Evolutionary conservation across 2,888 invertebrate genomes (phyloP).

Genomic region (Bibio marci): DNA sequence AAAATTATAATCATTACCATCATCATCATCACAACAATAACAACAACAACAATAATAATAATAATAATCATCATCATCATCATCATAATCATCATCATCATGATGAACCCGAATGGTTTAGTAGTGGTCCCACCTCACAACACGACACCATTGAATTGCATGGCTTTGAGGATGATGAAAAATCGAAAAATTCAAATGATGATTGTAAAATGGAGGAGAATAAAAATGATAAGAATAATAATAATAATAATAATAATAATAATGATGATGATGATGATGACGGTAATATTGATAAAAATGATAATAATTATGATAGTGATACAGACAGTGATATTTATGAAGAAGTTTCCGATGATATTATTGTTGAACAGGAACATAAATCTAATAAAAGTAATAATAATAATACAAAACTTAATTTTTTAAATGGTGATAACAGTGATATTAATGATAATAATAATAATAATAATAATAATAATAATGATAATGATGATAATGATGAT

Average conservation of each 20-base stretch:
- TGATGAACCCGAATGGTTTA: constrained; percentile 85
- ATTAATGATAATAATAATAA: constrained; percentile 7
- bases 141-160: constrained; percentile 82
- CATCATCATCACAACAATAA: constrained; percentile 17
- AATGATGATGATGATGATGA: not conserved
- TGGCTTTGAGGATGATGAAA: constrained; percentile 62
- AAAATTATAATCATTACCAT: constrained; percentile 12
- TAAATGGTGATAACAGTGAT: too few species aligned
- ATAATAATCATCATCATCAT: constrained; percentile 33
- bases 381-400: not conserved
- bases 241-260: too few species aligned
- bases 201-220: not conserved
- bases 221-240: too few species aligned
- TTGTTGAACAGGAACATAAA: not conserved
- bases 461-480: constrained; percentile 4
- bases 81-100: constrained; percentile 42
- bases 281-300: too few species aligned
- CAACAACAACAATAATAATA: constrained; percentile 15
- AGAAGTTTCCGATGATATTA: not conserved
- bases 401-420: not conserved
- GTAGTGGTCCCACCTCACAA: constrained; percentile 78
- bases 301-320: not conserved
- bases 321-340: not conserved
- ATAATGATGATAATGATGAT: not conserved
- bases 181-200: not conserved